Percentiles rank a stretch among this genome's conserved stretches.
Evolutionary conservation across 2,797 vertebrate species (phyloP).

Genomic region (Pelobates cultripes): DNA sequence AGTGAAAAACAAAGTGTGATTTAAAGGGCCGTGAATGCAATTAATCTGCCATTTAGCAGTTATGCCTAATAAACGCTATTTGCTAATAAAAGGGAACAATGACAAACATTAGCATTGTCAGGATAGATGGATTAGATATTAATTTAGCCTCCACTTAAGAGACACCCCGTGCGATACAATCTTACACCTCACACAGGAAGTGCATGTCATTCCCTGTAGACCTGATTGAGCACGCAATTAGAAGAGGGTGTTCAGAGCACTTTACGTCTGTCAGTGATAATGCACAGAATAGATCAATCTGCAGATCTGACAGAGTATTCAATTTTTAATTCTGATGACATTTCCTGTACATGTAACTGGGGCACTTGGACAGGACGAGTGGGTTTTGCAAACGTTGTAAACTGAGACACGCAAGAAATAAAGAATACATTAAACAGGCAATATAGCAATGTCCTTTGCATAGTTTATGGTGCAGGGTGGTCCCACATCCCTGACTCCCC

Average conservation of each 20-base stretch:
- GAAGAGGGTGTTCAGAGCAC: not conserved
- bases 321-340: not conserved
- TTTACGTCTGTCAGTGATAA: not conserved
- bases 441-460: too few relatives aligned
- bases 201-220: not conserved
- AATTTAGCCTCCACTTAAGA: not conserved
- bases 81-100: too few relatives aligned
- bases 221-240: not conserved
- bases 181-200: constrained; percentile 1
- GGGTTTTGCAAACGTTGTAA: not conserved
- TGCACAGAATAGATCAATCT: not conserved
- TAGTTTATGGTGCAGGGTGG: too few relatives aligned
- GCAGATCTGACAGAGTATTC: not conserved
- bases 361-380: not conserved
- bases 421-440: too few relatives aligned
- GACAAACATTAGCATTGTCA: too few relatives aligned
- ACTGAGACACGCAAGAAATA: too few relatives aligned
- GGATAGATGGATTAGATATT: constrained; percentile 6
- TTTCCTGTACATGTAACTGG: not conserved
- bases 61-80: too few relatives aligned
- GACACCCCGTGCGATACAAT: not conserved
- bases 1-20: too few relatives aligned
- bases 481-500: too few relatives aligned
- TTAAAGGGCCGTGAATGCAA: too few relatives aligned
- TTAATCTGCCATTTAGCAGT: too few relatives aligned